Base-by-base conservation (phyloP, 2,797 vertebrate species). In the Spheniscus humboldti region DNA sequence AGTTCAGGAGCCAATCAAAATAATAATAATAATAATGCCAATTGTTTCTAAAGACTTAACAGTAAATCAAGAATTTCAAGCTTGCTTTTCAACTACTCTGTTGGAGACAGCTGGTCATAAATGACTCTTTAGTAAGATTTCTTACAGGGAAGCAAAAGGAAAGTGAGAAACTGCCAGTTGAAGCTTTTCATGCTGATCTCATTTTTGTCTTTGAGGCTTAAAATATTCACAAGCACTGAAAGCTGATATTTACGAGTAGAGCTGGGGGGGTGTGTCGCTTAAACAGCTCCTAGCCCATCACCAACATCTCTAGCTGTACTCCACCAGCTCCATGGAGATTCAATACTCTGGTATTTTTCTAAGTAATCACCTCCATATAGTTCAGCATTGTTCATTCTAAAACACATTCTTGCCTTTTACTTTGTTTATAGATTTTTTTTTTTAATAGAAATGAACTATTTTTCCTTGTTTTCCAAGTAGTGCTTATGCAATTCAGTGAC, bases 121-220 rank as follows among this genome's bases (percentile, higher is more conserved):
- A 59, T 56, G 48, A 90, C 35, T 28, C 16, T 72, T 79, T 39
- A 64, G 52, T 81, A 81, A 82, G 16, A 33, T 79, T 93, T 75
- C 60, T 76, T 85, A 52, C 10, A 47, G 23, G 22, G 37, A 64
- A 52, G 45, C 45, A 72, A 72, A 88, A 77, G 18, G 31, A 86
- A 81, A 91, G 39, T 43, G 53, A 75, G 66, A 47, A 92, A 45
- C 62, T 92, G 53, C 67, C 80, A 50, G 16, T 31, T 68, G 37
- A 80, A 87, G 68, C 71, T 89, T 95, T 89, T 85, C 57, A 30
- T 69, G 62, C 72, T 92, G 78, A 86, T 92, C 75, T 81, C 64
- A 75, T 92, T 95, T 96, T 95, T 95, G 75, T 96, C 76, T 92
- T 94, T 83, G 84, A 89, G 75, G 69, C 62, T 95, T 91, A 76